Percentiles rank a stretch among this genome's conserved stretches.
Evolutionary conservation across 2,797 vertebrate species (phyloP).

Genomic region (Agapornis canus): DNA sequence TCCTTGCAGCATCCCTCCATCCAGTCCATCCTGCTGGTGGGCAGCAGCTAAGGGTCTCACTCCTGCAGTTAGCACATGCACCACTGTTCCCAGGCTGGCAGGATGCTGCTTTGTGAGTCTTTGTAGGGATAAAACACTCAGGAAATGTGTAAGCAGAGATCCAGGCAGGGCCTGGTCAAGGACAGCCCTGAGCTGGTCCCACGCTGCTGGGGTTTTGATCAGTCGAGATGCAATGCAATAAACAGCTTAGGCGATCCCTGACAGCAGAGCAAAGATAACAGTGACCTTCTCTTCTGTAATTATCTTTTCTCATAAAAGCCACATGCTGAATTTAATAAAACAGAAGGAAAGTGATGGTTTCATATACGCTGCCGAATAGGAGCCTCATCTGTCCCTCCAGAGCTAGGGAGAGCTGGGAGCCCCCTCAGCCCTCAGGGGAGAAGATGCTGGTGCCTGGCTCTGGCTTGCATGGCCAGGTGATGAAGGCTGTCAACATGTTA

Average conservation of each 20-base stretch:
- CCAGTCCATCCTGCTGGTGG: not conserved
- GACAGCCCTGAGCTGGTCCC: not conserved
- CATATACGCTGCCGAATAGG: not conserved
- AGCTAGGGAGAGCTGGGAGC: not conserved
- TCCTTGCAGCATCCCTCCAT: not conserved
- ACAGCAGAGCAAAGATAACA: not conserved
- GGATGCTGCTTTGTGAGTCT: not conserved
- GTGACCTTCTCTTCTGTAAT: conserved; percentile 64
- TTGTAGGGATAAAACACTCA: not conserved
- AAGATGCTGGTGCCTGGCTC: rapidly evolving
- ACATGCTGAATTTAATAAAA: conserved; percentile 71
- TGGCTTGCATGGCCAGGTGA: rapidly evolving
- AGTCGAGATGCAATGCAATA: not conserved
- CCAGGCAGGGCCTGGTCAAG: not conserved
- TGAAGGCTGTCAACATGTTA: rapidly evolving
- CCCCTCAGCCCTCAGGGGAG: not conserved
- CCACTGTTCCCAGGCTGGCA: rapidly evolving
- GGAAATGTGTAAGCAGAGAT: not conserved
- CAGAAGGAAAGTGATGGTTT: not conserved
- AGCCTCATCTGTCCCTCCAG: not conserved
- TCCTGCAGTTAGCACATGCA: not conserved
- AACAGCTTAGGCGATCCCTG: not conserved
- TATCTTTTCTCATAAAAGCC: conserved; percentile 73
- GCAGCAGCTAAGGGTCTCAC: not conserved
- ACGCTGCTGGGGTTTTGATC: not conserved